A percentile compares a stretch with the other conserved stretches of the same genome.
Evolutionary conservation across 2,113 vertebrate species (phyloP).

Genomic region (Tupaia chinensis): DNA sequence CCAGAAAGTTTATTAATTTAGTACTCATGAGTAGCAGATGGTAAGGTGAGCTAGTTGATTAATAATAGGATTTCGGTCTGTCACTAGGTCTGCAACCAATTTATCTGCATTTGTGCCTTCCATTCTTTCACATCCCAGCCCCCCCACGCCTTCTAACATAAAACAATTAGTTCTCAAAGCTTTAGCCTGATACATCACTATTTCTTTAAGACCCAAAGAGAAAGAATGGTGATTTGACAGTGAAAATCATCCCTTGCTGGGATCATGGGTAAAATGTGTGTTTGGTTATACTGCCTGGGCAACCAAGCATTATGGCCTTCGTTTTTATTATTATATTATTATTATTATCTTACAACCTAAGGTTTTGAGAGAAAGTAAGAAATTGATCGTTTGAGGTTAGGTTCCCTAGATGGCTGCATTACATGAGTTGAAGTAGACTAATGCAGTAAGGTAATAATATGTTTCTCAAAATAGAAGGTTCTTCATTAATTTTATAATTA

Average conservation of each 20-base stretch:
- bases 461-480: constrained; percentile 39
- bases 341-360: not conserved
- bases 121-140: not conserved
- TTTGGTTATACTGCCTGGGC: not conserved
- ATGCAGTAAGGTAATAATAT: not conserved
- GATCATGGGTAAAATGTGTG: not conserved
- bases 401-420: not conserved
- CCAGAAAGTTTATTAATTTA: not conserved
- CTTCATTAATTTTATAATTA: constrained; percentile 19
- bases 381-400: constrained; percentile 3
- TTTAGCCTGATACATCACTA: not conserved
- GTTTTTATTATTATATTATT: not conserved
- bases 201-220: not conserved
- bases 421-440: not conserved
- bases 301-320: not conserved
- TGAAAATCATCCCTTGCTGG: not conserved
- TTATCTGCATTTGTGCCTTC: not conserved
- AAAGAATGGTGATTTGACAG: not conserved
- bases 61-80: not conserved
- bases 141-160: not conserved
- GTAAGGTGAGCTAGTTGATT: not conserved
- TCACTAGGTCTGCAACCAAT: not conserved
- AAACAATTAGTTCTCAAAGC: not conserved
- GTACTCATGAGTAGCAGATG: not conserved
- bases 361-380: not conserved